Evolutionary conservation across 2,888 invertebrate species (phyloP), one percentile per base, ranked within the genome.

Genomic region (Nomada hirtipes): DNA sequence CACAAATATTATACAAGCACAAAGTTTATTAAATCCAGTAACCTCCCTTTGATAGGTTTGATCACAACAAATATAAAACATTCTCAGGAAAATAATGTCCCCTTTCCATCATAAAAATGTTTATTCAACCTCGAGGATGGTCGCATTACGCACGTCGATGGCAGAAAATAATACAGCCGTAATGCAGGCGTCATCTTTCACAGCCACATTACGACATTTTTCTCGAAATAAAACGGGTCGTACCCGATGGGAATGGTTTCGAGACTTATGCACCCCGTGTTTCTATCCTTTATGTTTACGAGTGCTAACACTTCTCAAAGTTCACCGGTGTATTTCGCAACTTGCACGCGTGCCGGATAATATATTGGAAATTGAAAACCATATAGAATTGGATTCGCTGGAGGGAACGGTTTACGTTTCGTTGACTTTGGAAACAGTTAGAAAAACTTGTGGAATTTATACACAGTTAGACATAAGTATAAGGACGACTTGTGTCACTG

Each of bases 261-360:
- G n/a, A n/a, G 26, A 50, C 53, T 20, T 61, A 42, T 61, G 67
- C n/a, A n/a, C 20, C n/a, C 42, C 13, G 11, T 42, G 59, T n/a
- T 60, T 76, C 53, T 53, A 76, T 78, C 23, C 67, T 67, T 61
- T 67, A 67, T 55, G 53, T 76, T 78, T 78, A 76, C 77, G 67
- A 61, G 29, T 61, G 61, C 65, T 53, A 76, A 76, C 60, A 26
- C 44, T 76, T 67, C 53, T 53, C 53, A 23, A 53, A 76, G 64
- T 78, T 76, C 29, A 36, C 13, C n/a, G n/a, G 29, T 55, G 44
- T 76, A 67, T 78, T 67, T 55, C 47, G 60, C 23, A 76, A 47
- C n/a, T 60, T 36, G 9, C 64, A 60, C 44, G 61, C 53, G 60
- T 53, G n/a, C 26, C 4, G 13, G 59, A 36, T 47, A 20, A 63